Evolutionary conservation across 1,140 invertebrate genomes (phyloP), one percentile per base, ranked within the genome.

Genomic region (Drosophila pseudoananassae): DNA sequence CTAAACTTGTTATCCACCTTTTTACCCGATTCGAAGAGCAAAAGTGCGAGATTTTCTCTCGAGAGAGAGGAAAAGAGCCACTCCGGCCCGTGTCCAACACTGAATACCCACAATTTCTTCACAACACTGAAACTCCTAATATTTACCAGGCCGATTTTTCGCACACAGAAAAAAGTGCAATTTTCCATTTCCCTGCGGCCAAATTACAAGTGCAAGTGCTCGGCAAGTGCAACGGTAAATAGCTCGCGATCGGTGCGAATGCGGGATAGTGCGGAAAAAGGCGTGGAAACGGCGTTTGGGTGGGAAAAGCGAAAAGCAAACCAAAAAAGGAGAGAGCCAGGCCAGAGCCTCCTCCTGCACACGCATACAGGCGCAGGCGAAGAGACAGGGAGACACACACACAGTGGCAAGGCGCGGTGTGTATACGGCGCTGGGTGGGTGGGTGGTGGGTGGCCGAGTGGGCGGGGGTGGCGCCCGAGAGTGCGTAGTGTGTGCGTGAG

Each of bases 351-450:
- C 63, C 63, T 65, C 45, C 56, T 63, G 58, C 46, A 66, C 63
- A 59, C 56, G 46, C 46, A 63, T 17, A 51, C 63, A 51, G 23
- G 23, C 4, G 31, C 27, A 31, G 43, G 43, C 17, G 17, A 64
- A 68, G 55, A 60, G 27, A 38, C 50, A 60, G 40, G 20, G 49
- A 14, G 58, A 69, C 58, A 29, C 61, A 60, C 25, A 66, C 63
- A 31, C 45, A 10, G 43, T 31, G 10, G 63, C 58, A 9, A 7
- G 70, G 79, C 71, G 80, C 73, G 83, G 80, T 87, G 82, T 87
- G 82, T 87, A 87, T 87, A 88, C 83, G 71, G 76, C 75, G 79
- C 80, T 83, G 82, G 79, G 70, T 76, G 70, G 70, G 33, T 36
- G 33, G 33, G 33, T 36, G 71, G 52, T 58, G 58, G 54, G 61